Evolutionary conservation across 2,888 invertebrate genomes (phyloP).

Genomic region (Scaeva pyrastri): DNA sequence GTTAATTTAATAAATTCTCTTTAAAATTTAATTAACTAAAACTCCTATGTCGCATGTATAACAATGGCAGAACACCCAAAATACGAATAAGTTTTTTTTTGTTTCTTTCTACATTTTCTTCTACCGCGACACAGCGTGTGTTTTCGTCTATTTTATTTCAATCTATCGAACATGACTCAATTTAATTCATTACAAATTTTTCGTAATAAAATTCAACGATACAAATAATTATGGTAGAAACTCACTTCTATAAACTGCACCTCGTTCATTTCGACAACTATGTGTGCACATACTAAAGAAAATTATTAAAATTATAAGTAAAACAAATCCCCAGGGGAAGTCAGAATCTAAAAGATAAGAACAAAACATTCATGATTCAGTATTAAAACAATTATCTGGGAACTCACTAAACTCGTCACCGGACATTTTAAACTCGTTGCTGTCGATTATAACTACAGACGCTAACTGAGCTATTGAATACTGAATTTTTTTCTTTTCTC

Average conservation of each 20-base stretch:
- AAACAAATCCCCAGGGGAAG: constrained; percentile 38
- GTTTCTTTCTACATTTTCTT: background rate
- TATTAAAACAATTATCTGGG: background rate
- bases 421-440: constrained; percentile 30
- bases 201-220: background rate
- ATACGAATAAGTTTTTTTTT: background rate
- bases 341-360: constrained; percentile 22
- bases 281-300: constrained; percentile 39
- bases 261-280: constrained; percentile 10
- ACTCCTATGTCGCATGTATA: background rate
- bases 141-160: background rate
- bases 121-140: background rate
- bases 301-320: constrained; percentile 36
- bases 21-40: background rate
- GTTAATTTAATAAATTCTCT: constrained; percentile 8
- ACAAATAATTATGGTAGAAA: background rate
- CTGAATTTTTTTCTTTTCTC: background rate
- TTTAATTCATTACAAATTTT: constrained; percentile 2
- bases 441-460: constrained; percentile 20
- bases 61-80: background rate
- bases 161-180: constrained; percentile 14
- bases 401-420: constrained; percentile 37
- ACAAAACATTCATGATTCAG: background rate
- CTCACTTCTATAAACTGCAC: constrained; percentile 54
- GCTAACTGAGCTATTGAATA: constrained; percentile 1